phyloP scores from a whole-genome alignment of 2,888 invertebrate species.

The Schizaphis graminum region DNA sequence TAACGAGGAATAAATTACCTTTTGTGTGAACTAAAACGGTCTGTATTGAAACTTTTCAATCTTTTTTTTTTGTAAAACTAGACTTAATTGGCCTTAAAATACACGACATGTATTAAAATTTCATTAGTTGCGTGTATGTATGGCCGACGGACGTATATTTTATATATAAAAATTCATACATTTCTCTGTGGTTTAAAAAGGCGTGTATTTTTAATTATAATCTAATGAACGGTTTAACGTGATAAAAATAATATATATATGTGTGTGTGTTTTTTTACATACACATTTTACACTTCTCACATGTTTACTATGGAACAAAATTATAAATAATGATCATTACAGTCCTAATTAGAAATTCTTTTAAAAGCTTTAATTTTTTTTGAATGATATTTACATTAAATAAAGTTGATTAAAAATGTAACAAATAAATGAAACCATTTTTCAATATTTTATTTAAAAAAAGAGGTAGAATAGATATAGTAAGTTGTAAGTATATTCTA shows the following conservation, averaged over 20 bases:
- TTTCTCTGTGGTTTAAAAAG: conserved; percentile 26
- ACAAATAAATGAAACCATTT: neutral
- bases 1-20: conserved; percentile 4
- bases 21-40: neutral
- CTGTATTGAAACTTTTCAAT: conserved; percentile 29
- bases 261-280: neutral
- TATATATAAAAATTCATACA: conserved; percentile 15
- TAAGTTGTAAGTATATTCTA: neutral
- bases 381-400: neutral
- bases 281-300: neutral
- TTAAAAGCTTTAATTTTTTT: conserved; percentile 7
- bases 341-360: conserved; percentile 18
- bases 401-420: neutral
- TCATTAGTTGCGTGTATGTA: conserved; percentile 41
- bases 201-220: conserved; percentile 52
- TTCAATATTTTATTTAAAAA: neutral
- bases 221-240: conserved; percentile 28
- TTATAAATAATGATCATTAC: conserved; percentile 42
- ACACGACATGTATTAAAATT: conserved; percentile 49
- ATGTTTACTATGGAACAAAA: neutral
- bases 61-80: conserved; percentile 3
- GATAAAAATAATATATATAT: neutral
- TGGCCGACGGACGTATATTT: neutral
- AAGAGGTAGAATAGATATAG: neutral
- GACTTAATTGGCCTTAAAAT: conserved; percentile 32